Evolutionary conservation across 1,140 invertebrate genomes (phyloP).

Genomic region (Drosophila ambigua): DNA sequence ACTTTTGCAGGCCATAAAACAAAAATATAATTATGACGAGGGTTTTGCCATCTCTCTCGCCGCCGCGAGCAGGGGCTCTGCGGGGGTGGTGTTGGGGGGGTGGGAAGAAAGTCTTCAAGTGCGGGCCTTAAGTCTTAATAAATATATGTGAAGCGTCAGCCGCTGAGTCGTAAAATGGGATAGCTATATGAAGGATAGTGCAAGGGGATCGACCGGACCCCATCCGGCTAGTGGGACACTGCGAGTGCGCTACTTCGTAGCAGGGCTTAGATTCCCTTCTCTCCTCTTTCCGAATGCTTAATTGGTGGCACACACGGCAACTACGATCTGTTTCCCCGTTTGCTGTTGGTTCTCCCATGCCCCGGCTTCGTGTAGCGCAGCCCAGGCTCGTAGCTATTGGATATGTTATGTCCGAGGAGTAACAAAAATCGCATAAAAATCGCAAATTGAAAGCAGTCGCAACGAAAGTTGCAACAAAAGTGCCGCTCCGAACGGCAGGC

Average conservation of each 20-base stretch:
- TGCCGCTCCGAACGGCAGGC: constrained; percentile 40
- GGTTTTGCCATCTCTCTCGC: constrained; percentile 31
- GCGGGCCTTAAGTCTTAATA: constrained; percentile 74
- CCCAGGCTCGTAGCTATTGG: constrained; percentile 15
- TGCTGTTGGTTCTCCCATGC: background rate
- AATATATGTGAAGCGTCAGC: constrained; percentile 60
- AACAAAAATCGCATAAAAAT: constrained; percentile 73
- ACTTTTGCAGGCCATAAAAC: constrained; percentile 79
- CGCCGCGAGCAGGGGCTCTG: background rate
- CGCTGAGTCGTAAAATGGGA: constrained; percentile 57
- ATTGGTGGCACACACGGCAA: too few relatives aligned
- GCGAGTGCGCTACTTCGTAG: background rate
- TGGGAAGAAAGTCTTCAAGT: constrained; percentile 27
- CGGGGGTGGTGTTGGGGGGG: background rate
- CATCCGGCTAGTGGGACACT: background rate
- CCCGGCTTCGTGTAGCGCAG: constrained; percentile 8
- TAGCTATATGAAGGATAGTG: constrained; percentile 29
- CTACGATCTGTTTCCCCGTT: background rate
- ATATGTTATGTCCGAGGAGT: constrained; percentile 36
- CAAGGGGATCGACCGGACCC: too few relatives aligned
- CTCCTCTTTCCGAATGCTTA: too few relatives aligned
- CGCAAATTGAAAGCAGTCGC: constrained; percentile 62
- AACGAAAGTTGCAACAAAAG: constrained; percentile 58
- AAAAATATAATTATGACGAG: constrained; percentile 79
- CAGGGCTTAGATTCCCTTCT: too few relatives aligned